Evolutionary conservation across 2,113 vertebrate genomes (phyloP), one percentile per base, ranked within the genome.

Genomic region (Serinus canaria): DNA sequence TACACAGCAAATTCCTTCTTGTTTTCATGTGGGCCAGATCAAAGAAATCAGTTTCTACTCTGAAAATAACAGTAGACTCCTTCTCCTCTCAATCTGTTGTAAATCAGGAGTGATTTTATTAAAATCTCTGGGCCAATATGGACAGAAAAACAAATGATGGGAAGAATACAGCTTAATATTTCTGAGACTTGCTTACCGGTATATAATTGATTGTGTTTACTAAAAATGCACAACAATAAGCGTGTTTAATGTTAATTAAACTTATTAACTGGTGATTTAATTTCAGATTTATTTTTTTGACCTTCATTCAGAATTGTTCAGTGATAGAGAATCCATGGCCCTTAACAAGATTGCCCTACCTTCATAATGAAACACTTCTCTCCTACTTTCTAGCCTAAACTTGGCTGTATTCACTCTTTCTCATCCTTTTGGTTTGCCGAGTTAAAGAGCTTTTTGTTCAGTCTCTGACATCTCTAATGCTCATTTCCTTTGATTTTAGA

Each of bases 401-500:
- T 73, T 72, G 44, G 10, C 35, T 83, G 28, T 47, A 52, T 83
- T 79, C 43, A 62, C 35, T 55, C 44, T 90, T 44, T 92, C 13
- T 14, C 30, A 79, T 35, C 49, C 28, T 66, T 7, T 53, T 2
- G 2, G 39, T 81, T 58, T 70, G 27, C 30, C 75, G 56, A 9
- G 10, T 83, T 80, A 53, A 76, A 85, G 14, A 74, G 6, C 3
- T 75, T 75, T 60, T 50, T 41, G 49, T 85, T 78, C 28, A 67
- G 18, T 12, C 58, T 88, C 56, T 89, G 68, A 64, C 53, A 59
- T 43, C 31, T 50, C 17, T 92, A 76, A 84, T 27, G 19, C 11
- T 88, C 6, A 1, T 89, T 82, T 68, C 24, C 52, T 90, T 83
- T 47, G 52, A 19, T 28, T 94, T 64, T 77, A 99, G 99, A 94